Evolutionary conservation across 2,797 vertebrate genomes (phyloP).

Genomic region (Triplophysa yarkandensis): DNA sequence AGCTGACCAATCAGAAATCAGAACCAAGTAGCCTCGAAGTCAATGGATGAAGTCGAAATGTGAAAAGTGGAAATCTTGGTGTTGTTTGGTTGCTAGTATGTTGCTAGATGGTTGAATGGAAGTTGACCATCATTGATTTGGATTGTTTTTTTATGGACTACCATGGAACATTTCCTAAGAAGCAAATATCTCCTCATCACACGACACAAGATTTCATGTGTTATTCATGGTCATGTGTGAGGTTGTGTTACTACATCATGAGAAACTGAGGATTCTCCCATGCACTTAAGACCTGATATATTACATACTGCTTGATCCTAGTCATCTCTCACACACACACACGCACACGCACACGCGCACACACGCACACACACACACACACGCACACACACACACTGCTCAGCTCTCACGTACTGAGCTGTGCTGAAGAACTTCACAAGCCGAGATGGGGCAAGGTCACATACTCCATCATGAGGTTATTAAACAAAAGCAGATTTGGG

Average conservation of each 20-base stretch:
- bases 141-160: too few relatives aligned
- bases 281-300: constrained; percentile 46
- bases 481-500: constrained; percentile 44
- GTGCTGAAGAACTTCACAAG: constrained; percentile 41
- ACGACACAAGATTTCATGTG: too few relatives aligned
- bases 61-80: neutral
- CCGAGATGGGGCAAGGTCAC: constrained; percentile 54
- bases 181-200: too few relatives aligned
- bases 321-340: constrained; percentile 47
- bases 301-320: constrained; percentile 55
- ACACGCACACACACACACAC: constrained; percentile 44
- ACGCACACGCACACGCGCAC: constrained; percentile 40
- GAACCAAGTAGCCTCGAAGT: neutral
- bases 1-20: constrained; percentile 4
- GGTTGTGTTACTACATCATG: constrained; percentile 51
- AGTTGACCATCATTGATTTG: too few relatives aligned
- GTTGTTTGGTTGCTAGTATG: neutral
- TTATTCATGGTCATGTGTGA: constrained; percentile 26
- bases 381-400: constrained; percentile 35
- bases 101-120: too few relatives aligned
- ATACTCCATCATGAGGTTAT: constrained; percentile 46
- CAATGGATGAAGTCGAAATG: neutral
- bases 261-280: constrained; percentile 48
- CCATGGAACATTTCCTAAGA: too few relatives aligned
- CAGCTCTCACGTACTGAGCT: constrained; percentile 18